Conservation (phyloP, 2,797 vertebrate genomes). For the Hozukius guyotensis region DNA sequence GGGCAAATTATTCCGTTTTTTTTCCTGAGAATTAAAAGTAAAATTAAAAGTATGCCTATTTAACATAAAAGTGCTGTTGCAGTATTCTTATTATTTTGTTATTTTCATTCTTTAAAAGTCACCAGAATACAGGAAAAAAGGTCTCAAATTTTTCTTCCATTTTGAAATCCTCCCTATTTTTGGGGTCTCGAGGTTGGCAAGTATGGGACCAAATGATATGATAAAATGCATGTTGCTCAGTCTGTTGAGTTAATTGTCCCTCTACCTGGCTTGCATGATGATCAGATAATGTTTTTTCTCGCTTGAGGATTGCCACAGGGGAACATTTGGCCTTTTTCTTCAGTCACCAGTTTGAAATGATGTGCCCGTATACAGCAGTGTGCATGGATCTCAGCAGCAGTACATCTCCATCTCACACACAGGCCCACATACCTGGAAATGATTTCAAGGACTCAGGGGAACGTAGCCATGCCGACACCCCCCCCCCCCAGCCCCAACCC, state of each 20-base stretch:
- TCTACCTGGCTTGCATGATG: slow-evolving; percentile 52
- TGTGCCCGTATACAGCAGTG: slow-evolving; percentile 14
- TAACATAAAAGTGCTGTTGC: no score
- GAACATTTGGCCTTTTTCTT: slow-evolving; percentile 40
- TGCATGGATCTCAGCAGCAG: slow-evolving; percentile 22
- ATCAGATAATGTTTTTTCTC: slow-evolving; percentile 84
- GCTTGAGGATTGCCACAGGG: slow-evolving; percentile 19
- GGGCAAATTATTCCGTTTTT: accelerated
- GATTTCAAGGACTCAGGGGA: slow-evolving; percentile 54
- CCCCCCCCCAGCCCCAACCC: background rate
- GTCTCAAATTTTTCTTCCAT: no score
- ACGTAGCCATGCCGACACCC: slow-evolving; percentile 23
- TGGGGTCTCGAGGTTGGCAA: no score
- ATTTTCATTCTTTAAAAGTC: no score
- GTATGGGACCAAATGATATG: background rate
- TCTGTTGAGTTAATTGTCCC: slow-evolving; percentile 74
- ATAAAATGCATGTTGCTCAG: slow-evolving; percentile 32
- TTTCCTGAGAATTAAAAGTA: no score
- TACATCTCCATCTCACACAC: slow-evolving; percentile 25
- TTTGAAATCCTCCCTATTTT: no score
- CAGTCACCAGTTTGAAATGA: slow-evolving; percentile 40
- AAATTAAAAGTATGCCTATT: no score
- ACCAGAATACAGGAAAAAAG: no score
- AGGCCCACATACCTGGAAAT: slow-evolving; percentile 49
- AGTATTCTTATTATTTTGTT: no score